phyloP scores from a whole-genome alignment of 2,888 invertebrate species.

The Diploptera punctata region DNA sequence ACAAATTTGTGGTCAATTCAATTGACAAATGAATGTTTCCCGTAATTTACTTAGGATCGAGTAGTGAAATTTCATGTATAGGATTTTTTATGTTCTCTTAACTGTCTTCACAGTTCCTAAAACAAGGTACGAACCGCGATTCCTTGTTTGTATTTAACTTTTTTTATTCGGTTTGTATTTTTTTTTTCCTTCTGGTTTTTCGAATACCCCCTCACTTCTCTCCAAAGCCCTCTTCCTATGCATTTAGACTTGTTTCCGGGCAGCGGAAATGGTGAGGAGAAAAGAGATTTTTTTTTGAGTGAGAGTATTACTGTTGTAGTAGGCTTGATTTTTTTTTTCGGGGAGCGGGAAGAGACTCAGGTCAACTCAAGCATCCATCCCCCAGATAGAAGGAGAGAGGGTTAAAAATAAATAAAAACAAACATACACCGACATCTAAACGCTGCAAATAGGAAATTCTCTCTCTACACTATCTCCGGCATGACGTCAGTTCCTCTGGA shows the following conservation, averaged over 20 bases:
- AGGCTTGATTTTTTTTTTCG: not conserved
- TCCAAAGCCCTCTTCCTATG: slow-evolving; percentile 31
- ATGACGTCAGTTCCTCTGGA: slow-evolving; percentile 35
- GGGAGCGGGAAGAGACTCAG: slow-evolving; percentile 7
- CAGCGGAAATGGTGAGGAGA: slow-evolving; percentile 40
- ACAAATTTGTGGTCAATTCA: too few species aligned
- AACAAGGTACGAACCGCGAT: slow-evolving; percentile 24
- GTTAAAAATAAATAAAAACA: slow-evolving; percentile 27
- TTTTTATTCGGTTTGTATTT: slow-evolving; percentile 14
- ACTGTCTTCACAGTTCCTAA: slow-evolving; percentile 5
- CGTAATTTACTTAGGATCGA: slow-evolving; percentile 10
- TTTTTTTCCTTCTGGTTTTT: not conserved
- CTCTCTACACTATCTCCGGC: slow-evolving; percentile 15
- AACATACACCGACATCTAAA: slow-evolving; percentile 4
- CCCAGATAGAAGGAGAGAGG: not conserved
- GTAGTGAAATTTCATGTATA: slow-evolving; percentile 8
- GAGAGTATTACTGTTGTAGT: slow-evolving; percentile 4
- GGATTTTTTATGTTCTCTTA: not conserved
- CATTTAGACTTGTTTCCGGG: slow-evolving; percentile 39
- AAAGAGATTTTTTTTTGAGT: slow-evolving; percentile 3
- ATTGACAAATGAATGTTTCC: too few species aligned
- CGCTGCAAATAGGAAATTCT: slow-evolving; percentile 29
- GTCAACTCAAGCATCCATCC: slow-evolving; percentile 25
- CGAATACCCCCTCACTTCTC: slow-evolving; percentile 1
- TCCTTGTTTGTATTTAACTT: slow-evolving; percentile 28